Percentiles rank a stretch among this genome's conserved stretches.
phyloP scores from a whole-genome alignment of 2,888 invertebrate genomes.

The Phortica magna region DNA sequence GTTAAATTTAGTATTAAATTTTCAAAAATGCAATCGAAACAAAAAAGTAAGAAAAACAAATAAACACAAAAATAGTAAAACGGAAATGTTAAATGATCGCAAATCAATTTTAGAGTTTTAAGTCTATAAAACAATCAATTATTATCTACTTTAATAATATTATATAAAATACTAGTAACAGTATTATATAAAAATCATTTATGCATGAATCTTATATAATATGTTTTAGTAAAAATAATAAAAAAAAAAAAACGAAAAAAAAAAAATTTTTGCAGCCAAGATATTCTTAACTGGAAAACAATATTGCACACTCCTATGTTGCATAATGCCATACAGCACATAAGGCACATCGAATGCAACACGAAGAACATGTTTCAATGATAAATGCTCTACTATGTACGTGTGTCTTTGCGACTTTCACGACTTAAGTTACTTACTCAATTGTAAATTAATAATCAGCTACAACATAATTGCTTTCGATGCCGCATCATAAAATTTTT shows the following conservation, averaged over 20 bases:
- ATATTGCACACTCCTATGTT: background rate
- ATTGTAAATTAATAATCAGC: too few species aligned
- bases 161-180: slow-evolving; percentile 56
- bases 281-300: background rate
- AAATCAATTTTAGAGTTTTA: background rate
- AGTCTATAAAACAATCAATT: slow-evolving; percentile 40
- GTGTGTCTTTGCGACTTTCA: too few species aligned
- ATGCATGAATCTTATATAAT: slow-evolving; percentile 64
- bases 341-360: too few species aligned
- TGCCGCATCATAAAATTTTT: background rate
- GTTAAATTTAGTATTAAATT: slow-evolving; percentile 20
- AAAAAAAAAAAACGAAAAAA: background rate
- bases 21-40: background rate
- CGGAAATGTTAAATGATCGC: background rate
- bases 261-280: background rate
- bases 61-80: slow-evolving; percentile 22
- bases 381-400: too few species aligned
- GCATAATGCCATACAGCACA: too few species aligned
- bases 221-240: slow-evolving; percentile 56
- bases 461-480: background rate
- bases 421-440: too few species aligned
- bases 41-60: background rate
- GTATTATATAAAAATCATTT: slow-evolving; percentile 64
- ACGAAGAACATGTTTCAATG: too few species aligned
- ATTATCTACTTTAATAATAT: slow-evolving; percentile 36